Base-by-base conservation (phyloP, 1,140 invertebrate species). In the Drosophila hydei region DNA sequence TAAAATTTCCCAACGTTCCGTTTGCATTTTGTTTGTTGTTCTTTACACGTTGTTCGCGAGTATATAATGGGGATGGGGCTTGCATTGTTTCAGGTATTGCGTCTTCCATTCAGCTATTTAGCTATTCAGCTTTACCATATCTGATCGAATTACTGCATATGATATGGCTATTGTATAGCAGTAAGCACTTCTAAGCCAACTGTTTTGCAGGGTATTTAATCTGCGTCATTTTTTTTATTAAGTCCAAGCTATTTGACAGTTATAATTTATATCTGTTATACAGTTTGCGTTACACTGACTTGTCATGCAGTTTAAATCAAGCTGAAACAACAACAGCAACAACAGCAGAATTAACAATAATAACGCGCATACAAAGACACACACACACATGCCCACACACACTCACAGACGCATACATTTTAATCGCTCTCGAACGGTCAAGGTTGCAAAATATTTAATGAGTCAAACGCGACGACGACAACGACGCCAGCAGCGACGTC, bases 371-470 rank as follows among this genome's bases (percentile, higher is more conserved):
- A 43, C 54, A 61, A 18, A 48, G 19, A 50, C 38, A 40, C 27
- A 45, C 25, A 36, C 18, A 75, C 30, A 40, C 14, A 42, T 12
- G 63, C 11, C 19, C 25, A 60, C 16, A 38, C 6, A 38, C 9
- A 47, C 19, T n/a, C 36, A 56, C 16, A 64, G 6, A 50, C 16
- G 38, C 58, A 72, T 47, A 68, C 77, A 76, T 67, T 87, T 87
- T 87, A 87, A 87, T 87, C 81, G 81, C 81, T 85, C 85, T 87
- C 81, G 75, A 87, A 87, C 81, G 81, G 81, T 87, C 81, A 87
- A 87, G 81, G 81, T 87, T 87, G 81, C 81, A 87, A 87, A 87
- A 87, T 87, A 87, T 87, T 87, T 87, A 87, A 88, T 88, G 81
- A 87, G 83, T 87, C 83, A 81, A 87, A 88, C 62, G 83, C 81